phyloP scores from a whole-genome alignment of 2,888 invertebrate species.

The Augiades crinisus region DNA sequence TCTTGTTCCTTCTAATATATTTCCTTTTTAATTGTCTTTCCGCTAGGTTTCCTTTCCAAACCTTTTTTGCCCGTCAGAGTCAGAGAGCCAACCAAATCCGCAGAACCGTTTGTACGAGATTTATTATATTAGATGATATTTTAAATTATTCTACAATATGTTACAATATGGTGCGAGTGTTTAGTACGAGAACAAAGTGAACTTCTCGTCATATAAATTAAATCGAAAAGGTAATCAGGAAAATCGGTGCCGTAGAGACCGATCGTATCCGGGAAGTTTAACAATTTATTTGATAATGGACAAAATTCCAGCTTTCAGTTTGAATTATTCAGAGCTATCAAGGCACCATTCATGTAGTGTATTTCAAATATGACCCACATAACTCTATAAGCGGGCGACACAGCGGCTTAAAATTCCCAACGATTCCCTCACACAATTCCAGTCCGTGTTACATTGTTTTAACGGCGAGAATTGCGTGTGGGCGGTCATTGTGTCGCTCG shows the following conservation, averaged over 20 bases:
- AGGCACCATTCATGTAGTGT: constrained; percentile 15
- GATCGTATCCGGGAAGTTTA: constrained; percentile 4
- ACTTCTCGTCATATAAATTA: too few relatives aligned
- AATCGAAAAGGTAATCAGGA: too few relatives aligned
- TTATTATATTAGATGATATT: too few relatives aligned
- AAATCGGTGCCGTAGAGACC: constrained; percentile 3
- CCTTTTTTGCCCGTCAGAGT: too few relatives aligned
- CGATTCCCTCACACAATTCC: not conserved
- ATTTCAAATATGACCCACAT: constrained; percentile 26
- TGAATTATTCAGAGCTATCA: constrained; percentile 25
- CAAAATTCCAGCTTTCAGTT: constrained; percentile 18
- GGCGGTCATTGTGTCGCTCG: not conserved
- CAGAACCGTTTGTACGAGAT: too few relatives aligned
- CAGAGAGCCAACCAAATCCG: too few relatives aligned
- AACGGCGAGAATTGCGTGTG: constrained; percentile 9
- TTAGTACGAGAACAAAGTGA: too few relatives aligned
- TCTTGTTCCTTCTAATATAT: too few relatives aligned
- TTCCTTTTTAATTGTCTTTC: too few relatives aligned
- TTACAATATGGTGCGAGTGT: too few relatives aligned
- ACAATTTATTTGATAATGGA: constrained; percentile 6
- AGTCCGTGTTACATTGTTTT: constrained; percentile 8
- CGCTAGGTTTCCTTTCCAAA: too few relatives aligned
- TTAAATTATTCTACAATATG: too few relatives aligned
- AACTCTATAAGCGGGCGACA: constrained; percentile 14
- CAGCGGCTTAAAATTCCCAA: constrained; percentile 2